Percentiles rank a stretch among this genome's conserved stretches.
phyloP scores from a whole-genome alignment of 2,797 vertebrate species.

The Silurus lanzhouensis region DNA sequence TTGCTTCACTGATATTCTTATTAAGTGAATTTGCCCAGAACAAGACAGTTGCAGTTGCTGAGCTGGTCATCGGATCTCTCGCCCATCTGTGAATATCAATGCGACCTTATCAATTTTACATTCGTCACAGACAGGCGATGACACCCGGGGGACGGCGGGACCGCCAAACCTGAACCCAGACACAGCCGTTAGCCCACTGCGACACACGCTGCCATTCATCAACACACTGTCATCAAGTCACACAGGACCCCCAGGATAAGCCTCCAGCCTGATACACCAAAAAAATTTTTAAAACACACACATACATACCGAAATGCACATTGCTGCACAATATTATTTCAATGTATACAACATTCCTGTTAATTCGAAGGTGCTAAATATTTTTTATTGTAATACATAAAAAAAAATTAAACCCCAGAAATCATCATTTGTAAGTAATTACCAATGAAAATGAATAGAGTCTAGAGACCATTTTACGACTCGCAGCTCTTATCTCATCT shows the following conservation, averaged over 20 bases:
- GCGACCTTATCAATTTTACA: conserved; percentile 75
- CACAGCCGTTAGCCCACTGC: conserved; percentile 37
- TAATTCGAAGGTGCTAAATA: too few relatives aligned
- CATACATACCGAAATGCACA: too few relatives aligned
- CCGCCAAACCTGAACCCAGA: conserved; percentile 40
- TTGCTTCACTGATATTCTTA: conserved; percentile 72
- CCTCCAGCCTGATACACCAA: conserved; percentile 54
- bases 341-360: too few relatives aligned
- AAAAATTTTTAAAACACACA: conserved; percentile 43
- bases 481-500: too few relatives aligned
- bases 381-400: too few relatives aligned
- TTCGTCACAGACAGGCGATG: conserved; percentile 63
- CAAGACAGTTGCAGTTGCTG: conserved; percentile 68
- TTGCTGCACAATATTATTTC: too few relatives aligned
- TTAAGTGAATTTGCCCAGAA: conserved; percentile 76
- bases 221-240: conserved; percentile 31
- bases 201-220: conserved; percentile 46
- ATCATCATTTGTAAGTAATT: too few relatives aligned
- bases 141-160: conserved; percentile 31
- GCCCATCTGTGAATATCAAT: conserved; percentile 71
- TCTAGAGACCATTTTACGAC: too few relatives aligned
- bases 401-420: too few relatives aligned
- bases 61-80: conserved; percentile 67
- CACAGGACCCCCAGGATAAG: conserved; percentile 30
- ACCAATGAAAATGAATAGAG: too few relatives aligned